Evolutionary conservation across 2,797 vertebrate genomes (phyloP).

Genomic region (Anguilla anguilla): DNA sequence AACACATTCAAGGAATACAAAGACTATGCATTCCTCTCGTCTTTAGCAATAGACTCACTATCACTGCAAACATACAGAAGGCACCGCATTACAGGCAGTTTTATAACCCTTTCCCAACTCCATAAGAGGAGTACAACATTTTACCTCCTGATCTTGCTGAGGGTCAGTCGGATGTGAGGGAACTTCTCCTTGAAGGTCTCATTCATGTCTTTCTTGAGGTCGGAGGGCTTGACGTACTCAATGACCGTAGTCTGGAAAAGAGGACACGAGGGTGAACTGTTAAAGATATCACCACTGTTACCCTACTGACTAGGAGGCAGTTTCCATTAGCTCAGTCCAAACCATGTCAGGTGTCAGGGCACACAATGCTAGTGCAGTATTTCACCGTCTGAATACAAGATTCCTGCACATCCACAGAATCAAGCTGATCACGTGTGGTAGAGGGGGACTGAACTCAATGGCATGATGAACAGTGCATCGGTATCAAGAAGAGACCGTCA

Average conservation of each 20-base stretch:
- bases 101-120: neutral
- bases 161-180: constrained; percentile 92
- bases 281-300: constrained; percentile 19
- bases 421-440: neutral
- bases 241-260: constrained; percentile 92
- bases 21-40: neutral
- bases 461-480: neutral
- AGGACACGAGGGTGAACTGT: constrained; percentile 39
- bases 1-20: neutral
- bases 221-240: constrained; percentile 97
- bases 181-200: constrained; percentile 99
- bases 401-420: neutral
- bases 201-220: constrained; percentile 99
- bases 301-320: constrained; percentile 29
- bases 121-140: neutral
- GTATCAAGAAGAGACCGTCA: neutral
- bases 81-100: neutral
- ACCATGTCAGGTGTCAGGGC: constrained; percentile 9
- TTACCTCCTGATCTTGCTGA: constrained; percentile 98
- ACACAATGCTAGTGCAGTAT: constrained; percentile 4
- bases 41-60: neutral
- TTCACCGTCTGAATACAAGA: too few species aligned
- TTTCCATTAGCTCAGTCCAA: constrained; percentile 22
- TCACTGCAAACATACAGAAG: neutral
- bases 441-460: neutral